phyloP scores from a whole-genome alignment of 2,113 vertebrate species.

The Chinchilla lanigera region DNA sequence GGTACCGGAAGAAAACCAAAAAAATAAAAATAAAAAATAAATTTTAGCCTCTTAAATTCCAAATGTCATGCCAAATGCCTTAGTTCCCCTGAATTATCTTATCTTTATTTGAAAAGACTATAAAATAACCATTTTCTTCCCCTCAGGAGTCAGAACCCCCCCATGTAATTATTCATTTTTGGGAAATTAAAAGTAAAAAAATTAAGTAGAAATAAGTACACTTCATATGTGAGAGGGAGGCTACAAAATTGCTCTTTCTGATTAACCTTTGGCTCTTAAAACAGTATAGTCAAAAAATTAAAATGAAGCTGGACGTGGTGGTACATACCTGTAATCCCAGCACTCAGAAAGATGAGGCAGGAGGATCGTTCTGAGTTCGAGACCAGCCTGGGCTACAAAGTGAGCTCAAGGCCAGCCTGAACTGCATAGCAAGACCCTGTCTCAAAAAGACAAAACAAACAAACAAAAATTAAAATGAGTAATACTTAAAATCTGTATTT shows the following conservation, averaged over 20 bases:
- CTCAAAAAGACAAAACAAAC: too few species aligned
- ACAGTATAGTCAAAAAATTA: constrained; percentile 35
- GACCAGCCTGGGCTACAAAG: too few species aligned
- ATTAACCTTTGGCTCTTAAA: constrained; percentile 44
- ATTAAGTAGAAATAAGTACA: constrained; percentile 31
- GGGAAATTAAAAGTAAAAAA: constrained; percentile 63
- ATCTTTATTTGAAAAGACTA: constrained; percentile 9
- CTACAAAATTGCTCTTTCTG: constrained; percentile 18
- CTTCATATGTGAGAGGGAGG: constrained; percentile 46
- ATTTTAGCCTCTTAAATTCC: constrained; percentile 19
- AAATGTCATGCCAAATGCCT: background rate
- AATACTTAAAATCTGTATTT: constrained; percentile 19
- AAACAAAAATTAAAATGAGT: constrained; percentile 48
- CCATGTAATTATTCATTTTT: constrained; percentile 5
- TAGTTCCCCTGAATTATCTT: background rate
- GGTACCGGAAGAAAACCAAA: too few species aligned
- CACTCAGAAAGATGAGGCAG: too few species aligned
- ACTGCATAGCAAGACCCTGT: too few species aligned
- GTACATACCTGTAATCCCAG: too few species aligned
- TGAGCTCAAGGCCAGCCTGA: too few species aligned
- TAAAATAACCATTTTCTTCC: constrained; percentile 26
- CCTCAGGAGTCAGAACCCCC: constrained; percentile 14
- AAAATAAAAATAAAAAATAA: too few species aligned
- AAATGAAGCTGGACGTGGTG: too few species aligned
- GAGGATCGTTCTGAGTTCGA: too few species aligned